Base-by-base conservation (phyloP, 2,797 vertebrate species). In the Chelmon rostratus region DNA sequence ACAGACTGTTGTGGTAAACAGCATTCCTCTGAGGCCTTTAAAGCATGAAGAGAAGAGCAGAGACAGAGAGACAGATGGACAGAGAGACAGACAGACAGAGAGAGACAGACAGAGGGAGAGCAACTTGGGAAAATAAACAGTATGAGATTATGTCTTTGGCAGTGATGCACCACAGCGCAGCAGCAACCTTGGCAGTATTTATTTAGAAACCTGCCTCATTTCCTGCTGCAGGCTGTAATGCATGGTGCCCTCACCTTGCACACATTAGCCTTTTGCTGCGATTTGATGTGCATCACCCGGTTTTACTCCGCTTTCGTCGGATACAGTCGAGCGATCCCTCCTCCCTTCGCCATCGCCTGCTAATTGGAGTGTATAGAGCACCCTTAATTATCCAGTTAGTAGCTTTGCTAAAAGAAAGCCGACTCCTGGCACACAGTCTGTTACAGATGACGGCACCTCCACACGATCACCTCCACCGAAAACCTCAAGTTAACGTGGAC, bases 331-430 rank as follows among this genome's bases (percentile, higher is more conserved):
- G 78, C 38, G 37, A 84, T 81, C 67, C 73, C 78, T 75, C 82
- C 87, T 76, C 78, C 65, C 67, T 53, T 54, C 74, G 66, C 84
- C 66, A 42, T 69, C 70, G 81, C 71, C 83, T 82, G 88, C 84
- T 94, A 94, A 94, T 94, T 94, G 89, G 90, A 93, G 86, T 87
- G 89, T 87, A 89, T 64, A 80, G 78, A 86, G 84, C 80, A 70
- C 77, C 85, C 85, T 88, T 91, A 93, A 92, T 93, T 93, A 93
- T 87, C 88, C 85, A 82, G 86, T 92, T 93, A 91, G 89, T 84
- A 85, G 84, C 89, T 86, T 80, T 79, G 81, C 88, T 73, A 87
- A 78, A 82, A 84, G 84, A 82, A 85, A 88, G 70, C 72, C 50
- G 72, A 84, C 88, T 87, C 72, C 85, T 89, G 88, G 85, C 88